A percentile compares a stretch with the other conserved stretches of the same genome.
Conservation (phyloP, 2,113 vertebrate genomes). For the Amazona guildingii region DNA sequence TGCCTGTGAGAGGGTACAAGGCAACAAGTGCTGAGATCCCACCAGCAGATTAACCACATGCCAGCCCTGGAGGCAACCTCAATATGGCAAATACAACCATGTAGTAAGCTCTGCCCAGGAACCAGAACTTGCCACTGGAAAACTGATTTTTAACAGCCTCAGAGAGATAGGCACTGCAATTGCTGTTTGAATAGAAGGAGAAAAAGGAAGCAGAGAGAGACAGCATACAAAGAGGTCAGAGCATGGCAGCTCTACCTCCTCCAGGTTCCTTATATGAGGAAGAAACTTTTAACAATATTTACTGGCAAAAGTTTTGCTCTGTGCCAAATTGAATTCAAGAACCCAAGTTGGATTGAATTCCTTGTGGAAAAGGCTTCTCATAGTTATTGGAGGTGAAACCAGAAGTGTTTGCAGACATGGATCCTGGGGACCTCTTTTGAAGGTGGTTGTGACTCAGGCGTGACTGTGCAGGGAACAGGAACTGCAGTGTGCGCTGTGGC, state of each 20-base stretch:
- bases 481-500: rapidly evolving
- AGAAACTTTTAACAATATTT: background rate
- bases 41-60: conserved; percentile 22
- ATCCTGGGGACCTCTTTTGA: background rate
- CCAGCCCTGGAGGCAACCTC: background rate
- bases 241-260: background rate
- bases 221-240: background rate
- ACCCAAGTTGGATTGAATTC: background rate
- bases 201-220: background rate
- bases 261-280: background rate
- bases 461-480: background rate
- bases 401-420: background rate
- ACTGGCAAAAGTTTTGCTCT: background rate
- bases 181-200: background rate
- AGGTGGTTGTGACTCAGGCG: background rate
- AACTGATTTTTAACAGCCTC: background rate
- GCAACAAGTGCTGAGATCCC: background rate
- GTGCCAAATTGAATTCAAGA: background rate
- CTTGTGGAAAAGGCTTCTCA: background rate
- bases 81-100: background rate
- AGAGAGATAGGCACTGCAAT: background rate
- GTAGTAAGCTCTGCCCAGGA: background rate
- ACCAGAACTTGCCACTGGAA: background rate
- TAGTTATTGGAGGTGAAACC: background rate
- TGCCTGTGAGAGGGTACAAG: conserved; percentile 13